phyloP scores from a whole-genome alignment of 2,888 invertebrate genomes.

The Diabrotica balteata region DNA sequence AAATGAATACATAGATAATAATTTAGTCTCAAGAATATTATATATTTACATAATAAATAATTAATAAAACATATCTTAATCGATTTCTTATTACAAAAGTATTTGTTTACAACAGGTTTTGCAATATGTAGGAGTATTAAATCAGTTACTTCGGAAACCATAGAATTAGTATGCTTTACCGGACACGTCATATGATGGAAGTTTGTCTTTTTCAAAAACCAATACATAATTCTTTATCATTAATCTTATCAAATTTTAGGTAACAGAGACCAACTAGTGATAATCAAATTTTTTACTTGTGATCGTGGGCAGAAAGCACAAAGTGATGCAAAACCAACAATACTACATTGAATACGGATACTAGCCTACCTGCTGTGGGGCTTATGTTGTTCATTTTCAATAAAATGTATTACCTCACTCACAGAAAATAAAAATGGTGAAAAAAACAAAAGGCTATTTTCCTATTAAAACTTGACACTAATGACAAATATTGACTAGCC shows the following conservation, averaged over 20 bases:
- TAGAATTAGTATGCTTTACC: not conserved
- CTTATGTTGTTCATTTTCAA: slow-evolving; percentile 53
- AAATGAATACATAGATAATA: no score
- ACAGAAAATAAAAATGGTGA: slow-evolving; percentile 23
- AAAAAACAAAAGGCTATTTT: slow-evolving; percentile 17
- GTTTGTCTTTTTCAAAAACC: no score
- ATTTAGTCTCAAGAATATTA: no score
- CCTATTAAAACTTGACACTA: slow-evolving; percentile 14
- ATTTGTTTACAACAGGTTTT: no score
- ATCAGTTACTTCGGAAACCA: no score
- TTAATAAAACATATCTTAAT: no score
- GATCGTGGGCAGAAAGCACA: not conserved
- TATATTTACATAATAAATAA: no score
- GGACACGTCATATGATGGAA: slow-evolving; percentile 36
- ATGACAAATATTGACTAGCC: slow-evolving; percentile 25
- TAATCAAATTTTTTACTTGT: slow-evolving; percentile 5
- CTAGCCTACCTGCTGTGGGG: slow-evolving; percentile 52
- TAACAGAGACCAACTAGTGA: not conserved
- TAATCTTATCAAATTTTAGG: no score
- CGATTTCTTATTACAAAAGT: no score
- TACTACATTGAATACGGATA: slow-evolving; percentile 11
- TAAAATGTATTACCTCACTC: slow-evolving; percentile 27
- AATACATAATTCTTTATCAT: no score
- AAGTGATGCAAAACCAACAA: slow-evolving; percentile 5
- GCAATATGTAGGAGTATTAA: no score